Conservation (phyloP, 1,140 invertebrate genomes). For the Megathymus violae region DNA sequence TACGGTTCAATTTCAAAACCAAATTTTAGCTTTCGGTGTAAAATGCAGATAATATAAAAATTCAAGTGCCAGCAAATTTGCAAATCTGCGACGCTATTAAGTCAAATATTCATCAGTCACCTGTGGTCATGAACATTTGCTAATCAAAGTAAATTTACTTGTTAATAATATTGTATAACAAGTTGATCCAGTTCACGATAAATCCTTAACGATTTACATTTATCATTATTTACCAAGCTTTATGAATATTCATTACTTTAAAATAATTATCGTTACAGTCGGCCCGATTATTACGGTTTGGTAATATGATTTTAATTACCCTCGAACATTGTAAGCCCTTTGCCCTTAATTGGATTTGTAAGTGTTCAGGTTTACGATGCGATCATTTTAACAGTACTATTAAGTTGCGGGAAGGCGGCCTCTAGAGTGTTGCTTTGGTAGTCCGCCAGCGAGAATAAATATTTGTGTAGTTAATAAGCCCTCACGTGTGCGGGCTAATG, state of each 20-base stretch:
- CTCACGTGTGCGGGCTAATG: conserved; percentile 61
- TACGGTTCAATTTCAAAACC: too few relatives aligned
- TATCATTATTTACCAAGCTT: background rate
- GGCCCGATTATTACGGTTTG: conserved; percentile 16
- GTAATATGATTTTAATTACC: conserved; percentile 44
- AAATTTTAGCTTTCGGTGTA: too few relatives aligned
- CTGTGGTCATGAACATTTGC: too few relatives aligned
- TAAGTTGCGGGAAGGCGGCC: conserved; percentile 37
- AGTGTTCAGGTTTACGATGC: conserved; percentile 52
- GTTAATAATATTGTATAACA: background rate
- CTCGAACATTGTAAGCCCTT: conserved; percentile 43
- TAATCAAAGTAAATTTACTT: too few relatives aligned
- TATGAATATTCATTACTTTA: conserved; percentile 29
- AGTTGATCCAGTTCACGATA: background rate
- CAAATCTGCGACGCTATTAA: too few relatives aligned
- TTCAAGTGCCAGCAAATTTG: too few relatives aligned
- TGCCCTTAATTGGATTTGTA: conserved; percentile 53
- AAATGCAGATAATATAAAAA: too few relatives aligned
- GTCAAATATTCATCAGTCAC: too few relatives aligned
- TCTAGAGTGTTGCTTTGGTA: conserved; percentile 22
- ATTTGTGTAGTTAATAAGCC: conserved; percentile 63
- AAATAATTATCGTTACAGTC: conserved; percentile 23
- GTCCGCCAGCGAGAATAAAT: conserved; percentile 42
- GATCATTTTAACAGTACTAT: conserved; percentile 56
- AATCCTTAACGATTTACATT: background rate